Base-by-base conservation (phyloP, 2,797 vertebrate genomes). In the Cryptoblepharus egeriae region DNA sequence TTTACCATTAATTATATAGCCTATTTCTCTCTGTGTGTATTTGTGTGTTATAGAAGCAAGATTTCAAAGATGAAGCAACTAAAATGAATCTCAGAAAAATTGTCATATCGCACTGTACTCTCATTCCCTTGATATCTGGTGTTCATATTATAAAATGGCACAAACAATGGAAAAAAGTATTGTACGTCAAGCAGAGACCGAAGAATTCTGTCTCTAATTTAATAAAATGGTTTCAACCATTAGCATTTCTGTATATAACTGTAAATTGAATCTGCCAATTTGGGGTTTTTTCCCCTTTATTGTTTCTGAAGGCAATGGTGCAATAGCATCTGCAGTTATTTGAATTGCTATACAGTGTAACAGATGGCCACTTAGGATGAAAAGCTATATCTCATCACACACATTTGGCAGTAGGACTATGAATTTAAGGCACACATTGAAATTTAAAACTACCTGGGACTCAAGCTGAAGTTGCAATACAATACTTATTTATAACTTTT, bases 11-110 rank as follows among this genome's bases (percentile, higher is more conserved):
- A 85, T 71, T 76, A 52, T 80, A 67, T 75, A n/a, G 4, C 85
- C 79, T 87, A 88, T 86, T 85, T 10, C 3, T 22, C 65, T 88
- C 89, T 81, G 45, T 49, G 45, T 49, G 45, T 49, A n/a, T n/a
- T n/a, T n/a, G n/a, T 49, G 45, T 49, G 45, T 49, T 87, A 78
- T 88, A 87, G 84, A 76, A 89, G 80, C 55, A 81, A 84, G 89
- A 87, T 85, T 77, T 86, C 79, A 86, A 1, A n/a, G 77, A 3
- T 86, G 76, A 92, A 89, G 84, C 83, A 61, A 88, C 73, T 88
- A 84, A 91, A 90, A 88, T 89, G 78, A 90, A 77, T 78, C 74
- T 85, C 71, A 88, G 79, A 67, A 77, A 74, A 82, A 82, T 81
- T 83, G 81, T 92, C 83, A 73, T 81, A 86, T 85, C 63, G 84